Conservation (phyloP, 2,888 invertebrate species). For the Ochropleura leucogaster region DNA sequence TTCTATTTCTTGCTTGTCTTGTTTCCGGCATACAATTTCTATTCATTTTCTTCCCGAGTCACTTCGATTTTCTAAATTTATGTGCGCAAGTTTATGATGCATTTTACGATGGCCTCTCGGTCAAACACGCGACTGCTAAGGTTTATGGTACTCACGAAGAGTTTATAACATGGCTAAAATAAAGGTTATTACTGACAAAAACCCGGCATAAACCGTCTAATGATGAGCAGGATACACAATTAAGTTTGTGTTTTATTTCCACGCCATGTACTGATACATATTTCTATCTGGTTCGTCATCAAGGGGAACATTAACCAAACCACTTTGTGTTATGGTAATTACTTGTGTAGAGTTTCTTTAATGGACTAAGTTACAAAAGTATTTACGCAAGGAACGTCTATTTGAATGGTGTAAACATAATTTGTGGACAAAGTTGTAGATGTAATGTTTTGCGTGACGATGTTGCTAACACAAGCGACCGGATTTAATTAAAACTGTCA, state of each 20-base stretch:
- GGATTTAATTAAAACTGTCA: constrained; percentile 84
- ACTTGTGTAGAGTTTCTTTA: constrained; percentile 84
- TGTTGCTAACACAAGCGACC: constrained; percentile 79
- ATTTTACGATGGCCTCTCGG: constrained; percentile 87
- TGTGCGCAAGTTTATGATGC: constrained; percentile 84
- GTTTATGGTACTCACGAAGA: constrained; percentile 83
- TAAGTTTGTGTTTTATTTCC: constrained; percentile 63
- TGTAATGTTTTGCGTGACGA: constrained; percentile 83
- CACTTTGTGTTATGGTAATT: constrained; percentile 85
- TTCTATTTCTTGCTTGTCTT: constrained; percentile 49
- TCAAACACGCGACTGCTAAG: constrained; percentile 86
- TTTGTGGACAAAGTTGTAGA: constrained; percentile 86
- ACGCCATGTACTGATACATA: constrained; percentile 63
- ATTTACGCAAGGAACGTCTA: constrained; percentile 85
- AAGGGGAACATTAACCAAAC: constrained; percentile 80
- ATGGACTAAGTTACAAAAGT: constrained; percentile 87
- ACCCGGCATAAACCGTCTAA: constrained; percentile 40
- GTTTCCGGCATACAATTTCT: constrained; percentile 66
- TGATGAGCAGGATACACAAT: constrained; percentile 48
- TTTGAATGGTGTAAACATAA: constrained; percentile 88
- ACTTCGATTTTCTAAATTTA: constrained; percentile 85
- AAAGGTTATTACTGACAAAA: constrained; percentile 73
- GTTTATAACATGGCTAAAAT: constrained; percentile 82
- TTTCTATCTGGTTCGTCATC: constrained; percentile 73
- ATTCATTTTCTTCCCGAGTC: constrained; percentile 75